Percentiles rank a stretch among this genome's conserved stretches.
Conservation (phyloP, 2,113 vertebrate species). For the Smithornis capensis region DNA sequence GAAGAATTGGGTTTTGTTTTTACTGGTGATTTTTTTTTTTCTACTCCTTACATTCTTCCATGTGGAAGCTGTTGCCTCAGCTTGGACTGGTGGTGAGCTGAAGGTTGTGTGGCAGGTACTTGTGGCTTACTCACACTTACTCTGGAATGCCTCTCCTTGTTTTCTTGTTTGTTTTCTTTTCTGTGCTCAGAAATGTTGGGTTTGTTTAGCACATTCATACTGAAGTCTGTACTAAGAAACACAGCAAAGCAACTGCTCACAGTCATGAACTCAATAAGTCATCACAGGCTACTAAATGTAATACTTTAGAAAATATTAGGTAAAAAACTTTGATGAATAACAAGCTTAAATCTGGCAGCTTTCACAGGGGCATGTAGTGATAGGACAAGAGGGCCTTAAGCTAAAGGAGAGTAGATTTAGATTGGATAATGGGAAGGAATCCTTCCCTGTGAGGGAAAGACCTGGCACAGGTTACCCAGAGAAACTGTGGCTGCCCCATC, state of each 20-base stretch:
- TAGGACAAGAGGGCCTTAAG: not conserved
- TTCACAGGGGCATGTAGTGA: not conserved
- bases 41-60: not conserved
- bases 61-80: not conserved
- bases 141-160: not conserved
- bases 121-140: not conserved
- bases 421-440: not conserved
- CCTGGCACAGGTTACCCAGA: not conserved
- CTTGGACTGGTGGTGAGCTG: not conserved
- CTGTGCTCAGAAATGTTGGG: not conserved
- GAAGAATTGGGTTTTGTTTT: not conserved
- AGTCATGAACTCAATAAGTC: not conserved
- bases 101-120: not conserved
- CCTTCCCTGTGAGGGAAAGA: accelerated
- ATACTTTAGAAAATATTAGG: not conserved
- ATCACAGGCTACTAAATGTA: not conserved
- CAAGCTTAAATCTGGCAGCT: not conserved
- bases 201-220: not conserved
- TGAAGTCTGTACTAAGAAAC: not conserved
- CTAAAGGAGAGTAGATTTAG: not conserved
- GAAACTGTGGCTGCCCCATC: not conserved
- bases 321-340: not conserved
- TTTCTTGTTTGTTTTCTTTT: not conserved
- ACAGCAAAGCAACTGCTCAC: not conserved
- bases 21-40: not conserved